Conservation (phyloP, 2,797 vertebrate genomes). For the Pangasius sanitwongsei region DNA sequence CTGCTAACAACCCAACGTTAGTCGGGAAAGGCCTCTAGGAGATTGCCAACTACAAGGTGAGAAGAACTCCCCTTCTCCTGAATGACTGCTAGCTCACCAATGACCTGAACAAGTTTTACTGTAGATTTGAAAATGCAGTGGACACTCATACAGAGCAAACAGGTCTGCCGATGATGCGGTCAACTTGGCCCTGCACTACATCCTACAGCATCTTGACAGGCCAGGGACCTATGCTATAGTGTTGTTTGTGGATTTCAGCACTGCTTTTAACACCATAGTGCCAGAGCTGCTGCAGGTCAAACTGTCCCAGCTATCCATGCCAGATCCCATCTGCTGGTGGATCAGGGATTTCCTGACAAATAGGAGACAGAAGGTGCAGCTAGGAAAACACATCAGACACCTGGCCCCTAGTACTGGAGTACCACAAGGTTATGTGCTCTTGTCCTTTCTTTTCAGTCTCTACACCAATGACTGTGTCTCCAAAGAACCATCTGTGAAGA, state of each 20-base stretch:
- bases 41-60: background rate
- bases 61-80: too few species aligned
- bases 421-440: background rate
- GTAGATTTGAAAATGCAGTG: background rate
- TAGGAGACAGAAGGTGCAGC: background rate
- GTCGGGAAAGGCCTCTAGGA: too few species aligned
- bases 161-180: too few species aligned
- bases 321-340: too few species aligned
- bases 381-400: background rate
- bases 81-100: background rate
- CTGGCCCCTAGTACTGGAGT: background rate
- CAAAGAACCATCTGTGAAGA: background rate
- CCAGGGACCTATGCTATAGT: too few species aligned
- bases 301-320: too few species aligned
- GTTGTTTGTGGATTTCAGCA: too few species aligned
- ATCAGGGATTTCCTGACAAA: background rate
- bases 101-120: background rate
- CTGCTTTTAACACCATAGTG: too few species aligned
- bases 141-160: too few species aligned
- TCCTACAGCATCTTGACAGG: too few species aligned
- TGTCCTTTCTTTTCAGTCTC: background rate
- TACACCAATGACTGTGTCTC: background rate
- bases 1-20: background rate
- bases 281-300: too few species aligned
- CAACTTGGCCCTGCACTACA: too few species aligned